Base-by-base conservation (phyloP, 2,113 vertebrate genomes). In the Tragelaphus strepsiceros region DNA sequence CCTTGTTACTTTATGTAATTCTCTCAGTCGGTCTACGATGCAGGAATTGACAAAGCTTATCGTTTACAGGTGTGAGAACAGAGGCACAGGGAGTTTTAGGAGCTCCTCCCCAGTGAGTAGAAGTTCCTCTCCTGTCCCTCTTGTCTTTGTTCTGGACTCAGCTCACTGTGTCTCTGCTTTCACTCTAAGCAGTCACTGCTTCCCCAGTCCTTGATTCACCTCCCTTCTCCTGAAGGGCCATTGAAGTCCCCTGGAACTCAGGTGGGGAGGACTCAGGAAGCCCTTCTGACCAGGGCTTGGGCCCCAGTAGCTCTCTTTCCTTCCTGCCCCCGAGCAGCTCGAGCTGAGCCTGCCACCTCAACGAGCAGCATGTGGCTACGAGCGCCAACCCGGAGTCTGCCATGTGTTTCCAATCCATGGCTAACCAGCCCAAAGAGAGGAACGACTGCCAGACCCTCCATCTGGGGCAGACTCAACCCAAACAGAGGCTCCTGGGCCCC, bases 401-500 rank as follows among this genome's bases (percentile, higher is more conserved):
- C 39, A 30, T 81, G 95, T n/a, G 28, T 91, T 98, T 80, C 80
- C 35, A 84, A 51, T 14, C 26, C 21, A 26, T 22, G 26, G 6
- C 51, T 94, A 51, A 58, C 26, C 56, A 67, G 30, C 51, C 16
- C 85, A 67, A 11, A 82, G 67, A 92, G 35, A 90, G 35, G 49
- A 74, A 64, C 51, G 71, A 61, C 17, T 54, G 32, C 54, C 74
- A 80, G 39, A 46, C 54, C 22, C 56, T 97, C 62, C 39, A 11
- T 24, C 15, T 32, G 26, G 7, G 32, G 5, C 24, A 19, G 4
- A 90, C 16, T 56, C 62, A 92, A 58, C 54, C 59, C 56, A 54
- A 54, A 67, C 39, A 81, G 78, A 62, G 46, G 22, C 11, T 67
- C 61, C 78, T 51, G 51, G 84, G 39, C 19, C 43, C 39, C 61